Conservation (phyloP, 2,888 invertebrate species). For the Apodemia zela region DNA sequence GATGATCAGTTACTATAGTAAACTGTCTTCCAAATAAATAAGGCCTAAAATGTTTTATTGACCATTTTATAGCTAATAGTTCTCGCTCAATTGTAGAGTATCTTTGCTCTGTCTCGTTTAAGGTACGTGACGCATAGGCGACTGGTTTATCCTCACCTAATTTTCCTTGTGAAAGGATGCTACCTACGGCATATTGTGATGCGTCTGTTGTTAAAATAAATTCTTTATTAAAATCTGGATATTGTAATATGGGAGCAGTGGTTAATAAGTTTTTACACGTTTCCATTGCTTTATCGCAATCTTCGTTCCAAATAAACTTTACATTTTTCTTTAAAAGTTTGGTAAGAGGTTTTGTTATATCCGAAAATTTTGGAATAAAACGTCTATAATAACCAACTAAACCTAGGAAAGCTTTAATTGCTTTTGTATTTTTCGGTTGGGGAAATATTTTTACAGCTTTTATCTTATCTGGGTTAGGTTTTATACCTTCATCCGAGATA, state of each 20-base stretch:
- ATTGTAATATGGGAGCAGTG: slow-evolving; percentile 10
- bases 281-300: not conserved
- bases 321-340: slow-evolving; percentile 11
- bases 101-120: slow-evolving; percentile 10
- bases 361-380: not conserved
- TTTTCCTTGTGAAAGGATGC: slow-evolving; percentile 8
- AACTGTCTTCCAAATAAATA: slow-evolving; percentile 31
- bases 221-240: too few relatives aligned
- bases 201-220: too few relatives aligned
- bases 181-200: slow-evolving; percentile 14
- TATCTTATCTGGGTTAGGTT: too few relatives aligned
- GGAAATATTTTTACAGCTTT: not conserved
- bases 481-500: not conserved
- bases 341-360: slow-evolving; percentile 3
- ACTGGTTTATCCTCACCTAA: slow-evolving; percentile 16
- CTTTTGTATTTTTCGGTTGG: not conserved
- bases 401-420: not conserved
- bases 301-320: slow-evolving; percentile 13
- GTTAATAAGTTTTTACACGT: slow-evolving; percentile 13
- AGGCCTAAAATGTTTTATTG: slow-evolving; percentile 31
- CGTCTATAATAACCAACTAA: not conserved
- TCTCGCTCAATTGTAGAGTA: slow-evolving; percentile 29
- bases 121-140: not conserved
- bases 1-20: slow-evolving; percentile 29
- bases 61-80: slow-evolving; percentile 29